A percentile compares a stretch with the other conserved stretches of the same genome.
Conservation (phyloP, 2,113 vertebrate genomes). For the Acrocephalus kingi region DNA sequence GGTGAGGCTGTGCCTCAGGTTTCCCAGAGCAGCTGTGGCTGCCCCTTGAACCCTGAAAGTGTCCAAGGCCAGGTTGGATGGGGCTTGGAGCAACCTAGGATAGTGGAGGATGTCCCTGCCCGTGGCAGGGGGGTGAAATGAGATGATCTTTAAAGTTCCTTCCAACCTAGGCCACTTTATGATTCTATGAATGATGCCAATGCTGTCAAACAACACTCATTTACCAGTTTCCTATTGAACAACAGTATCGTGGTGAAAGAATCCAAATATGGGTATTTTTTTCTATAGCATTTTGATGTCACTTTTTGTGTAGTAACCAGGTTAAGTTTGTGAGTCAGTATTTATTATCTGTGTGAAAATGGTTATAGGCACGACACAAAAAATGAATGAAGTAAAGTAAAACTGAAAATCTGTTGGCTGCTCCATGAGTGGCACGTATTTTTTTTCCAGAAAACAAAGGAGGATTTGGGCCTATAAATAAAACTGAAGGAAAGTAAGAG, state of each 20-base stretch:
- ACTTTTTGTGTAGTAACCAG: neutral
- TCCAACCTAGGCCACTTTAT: too few species aligned
- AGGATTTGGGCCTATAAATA: neutral
- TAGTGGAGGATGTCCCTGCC: neutral
- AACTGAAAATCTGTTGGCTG: neutral
- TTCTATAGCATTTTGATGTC: neutral
- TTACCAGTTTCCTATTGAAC: neutral
- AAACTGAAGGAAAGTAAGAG: neutral
- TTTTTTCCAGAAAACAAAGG: neutral
- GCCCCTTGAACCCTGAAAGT: accelerated
- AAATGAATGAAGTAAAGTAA: neutral
- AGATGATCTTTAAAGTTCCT: too few species aligned
- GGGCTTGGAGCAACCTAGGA: accelerated
- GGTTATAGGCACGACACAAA: neutral
- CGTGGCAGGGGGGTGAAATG: neutral
- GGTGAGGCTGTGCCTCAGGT: accelerated
- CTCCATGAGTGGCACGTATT: accelerated
- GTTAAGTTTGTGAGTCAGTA: neutral
- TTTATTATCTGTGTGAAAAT: neutral
- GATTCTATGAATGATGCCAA: neutral
- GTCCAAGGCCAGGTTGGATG: accelerated
- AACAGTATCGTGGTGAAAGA: neutral
- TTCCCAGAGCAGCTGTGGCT: neutral
- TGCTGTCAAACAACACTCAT: neutral
- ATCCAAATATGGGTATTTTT: neutral